Percentiles rank a stretch among this genome's conserved stretches.
Conservation (phyloP, 2,888 invertebrate species). For the Yponomeuta sedellus region DNA sequence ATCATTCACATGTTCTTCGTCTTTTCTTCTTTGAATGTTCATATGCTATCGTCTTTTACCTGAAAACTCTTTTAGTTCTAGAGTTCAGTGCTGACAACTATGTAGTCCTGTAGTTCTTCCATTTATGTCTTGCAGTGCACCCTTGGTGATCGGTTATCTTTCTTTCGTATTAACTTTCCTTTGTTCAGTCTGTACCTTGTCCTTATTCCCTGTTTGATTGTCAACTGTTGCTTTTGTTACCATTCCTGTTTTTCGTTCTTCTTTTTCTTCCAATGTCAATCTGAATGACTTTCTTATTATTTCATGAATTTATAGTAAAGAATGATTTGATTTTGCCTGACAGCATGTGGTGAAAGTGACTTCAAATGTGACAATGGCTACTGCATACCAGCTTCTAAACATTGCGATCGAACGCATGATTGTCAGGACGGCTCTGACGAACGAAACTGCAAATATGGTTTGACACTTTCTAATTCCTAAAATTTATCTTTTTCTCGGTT, state of each 20-base stretch:
- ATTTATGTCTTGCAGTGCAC: not conserved
- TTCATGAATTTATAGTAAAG: not conserved
- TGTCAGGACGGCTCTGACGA: constrained; percentile 79
- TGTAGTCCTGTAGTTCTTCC: not conserved
- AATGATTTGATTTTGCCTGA: constrained; percentile 60
- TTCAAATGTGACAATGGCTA: constrained; percentile 81
- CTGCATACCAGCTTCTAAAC: constrained; percentile 75
- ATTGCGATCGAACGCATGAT: constrained; percentile 74
- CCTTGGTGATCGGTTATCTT: not conserved
- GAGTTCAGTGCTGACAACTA: too few relatives aligned
- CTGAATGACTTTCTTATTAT: constrained; percentile 41
- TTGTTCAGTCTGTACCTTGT: not conserved
- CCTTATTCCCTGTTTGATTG: not conserved
- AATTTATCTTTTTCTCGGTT: not conserved
- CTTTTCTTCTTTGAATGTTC: constrained; percentile 21
- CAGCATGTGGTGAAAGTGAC: constrained; percentile 68
- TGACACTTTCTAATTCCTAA: constrained; percentile 32
- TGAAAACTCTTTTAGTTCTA: too few relatives aligned
- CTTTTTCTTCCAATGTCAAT: constrained; percentile 63
- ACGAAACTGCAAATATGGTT: constrained; percentile 70
- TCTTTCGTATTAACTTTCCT: not conserved
- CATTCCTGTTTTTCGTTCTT: not conserved
- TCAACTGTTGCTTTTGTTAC: not conserved
- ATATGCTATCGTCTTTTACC: not conserved
- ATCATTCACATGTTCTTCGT: constrained; percentile 11